A percentile compares a stretch with the other conserved stretches of the same genome.
Conservation (phyloP, 1,140 invertebrate species). For the Cotesia vestalis region DNA sequence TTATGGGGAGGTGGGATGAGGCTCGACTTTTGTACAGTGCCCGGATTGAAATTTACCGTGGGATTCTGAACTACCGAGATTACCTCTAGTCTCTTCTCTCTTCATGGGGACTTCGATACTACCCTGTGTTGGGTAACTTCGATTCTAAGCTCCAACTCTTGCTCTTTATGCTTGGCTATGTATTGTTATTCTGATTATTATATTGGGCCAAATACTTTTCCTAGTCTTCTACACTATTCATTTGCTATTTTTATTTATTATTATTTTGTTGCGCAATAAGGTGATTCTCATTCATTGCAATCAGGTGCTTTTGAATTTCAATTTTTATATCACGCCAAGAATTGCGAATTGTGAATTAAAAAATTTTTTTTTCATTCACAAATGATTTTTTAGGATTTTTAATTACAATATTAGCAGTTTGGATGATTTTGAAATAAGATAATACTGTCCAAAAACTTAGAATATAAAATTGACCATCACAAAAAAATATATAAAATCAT, state of each 20-base stretch:
- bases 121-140: constrained; percentile 23
- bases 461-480: too few species aligned
- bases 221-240: constrained; percentile 10
- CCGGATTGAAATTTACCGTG: constrained; percentile 62
- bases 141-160: constrained; percentile 4
- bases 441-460: too few species aligned
- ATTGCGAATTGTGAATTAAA: too few species aligned
- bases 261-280: neutral
- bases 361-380: too few species aligned
- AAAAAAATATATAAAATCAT: too few species aligned
- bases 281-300: too few species aligned
- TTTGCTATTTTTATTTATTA: constrained; percentile 18
- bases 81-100: constrained; percentile 40
- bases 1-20: constrained; percentile 31
- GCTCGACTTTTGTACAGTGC: constrained; percentile 54
- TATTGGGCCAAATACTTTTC: neutral
- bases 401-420: too few species aligned
- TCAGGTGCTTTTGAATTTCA: too few species aligned
- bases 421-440: too few species aligned
- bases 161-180: neutral
- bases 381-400: too few species aligned
- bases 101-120: constrained; percentile 27
- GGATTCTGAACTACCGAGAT: constrained; percentile 57
- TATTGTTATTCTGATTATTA: neutral
- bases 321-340: too few species aligned